Percentiles rank a stretch among this genome's conserved stretches.
These are phyloP conservation scores for Lepilemur ruficaudatus DNA, from an alignment of 2,797 vertebrate genomes.

Conservation along the genomic window DNA sequence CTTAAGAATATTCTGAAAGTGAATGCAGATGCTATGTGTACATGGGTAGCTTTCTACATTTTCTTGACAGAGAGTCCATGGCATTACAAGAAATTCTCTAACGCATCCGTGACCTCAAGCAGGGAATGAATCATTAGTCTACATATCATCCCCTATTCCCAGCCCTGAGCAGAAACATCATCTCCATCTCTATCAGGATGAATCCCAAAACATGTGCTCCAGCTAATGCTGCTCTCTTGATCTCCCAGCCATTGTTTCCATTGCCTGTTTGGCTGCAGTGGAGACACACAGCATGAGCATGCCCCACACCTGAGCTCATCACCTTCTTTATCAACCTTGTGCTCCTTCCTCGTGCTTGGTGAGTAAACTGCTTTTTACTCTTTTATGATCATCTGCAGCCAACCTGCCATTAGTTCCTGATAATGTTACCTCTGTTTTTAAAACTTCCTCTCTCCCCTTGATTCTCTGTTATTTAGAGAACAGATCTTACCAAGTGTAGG, in stretches of 20 bases:
- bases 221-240: background rate
- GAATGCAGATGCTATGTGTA: background rate
- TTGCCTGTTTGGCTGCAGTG: background rate
- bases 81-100: background rate
- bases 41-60: background rate
- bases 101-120: background rate
- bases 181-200: background rate
- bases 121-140: background rate
- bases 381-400: background rate
- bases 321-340: background rate
- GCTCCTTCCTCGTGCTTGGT: background rate
- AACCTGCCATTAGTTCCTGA: background rate
- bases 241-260: background rate
- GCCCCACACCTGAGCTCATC: background rate
- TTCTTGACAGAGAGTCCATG: background rate
- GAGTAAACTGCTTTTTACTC: background rate
- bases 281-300: background rate
- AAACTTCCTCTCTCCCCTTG: background rate
- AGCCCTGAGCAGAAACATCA: background rate
- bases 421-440: background rate
- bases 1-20: background rate
- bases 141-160: no score
- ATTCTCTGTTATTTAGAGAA: background rate
- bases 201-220: background rate
- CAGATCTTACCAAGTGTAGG: background rate